Percentiles rank a stretch among this genome's conserved stretches.
phyloP scores from a whole-genome alignment of 2,113 vertebrate genomes.

The Atrichornis clamosus region DNA sequence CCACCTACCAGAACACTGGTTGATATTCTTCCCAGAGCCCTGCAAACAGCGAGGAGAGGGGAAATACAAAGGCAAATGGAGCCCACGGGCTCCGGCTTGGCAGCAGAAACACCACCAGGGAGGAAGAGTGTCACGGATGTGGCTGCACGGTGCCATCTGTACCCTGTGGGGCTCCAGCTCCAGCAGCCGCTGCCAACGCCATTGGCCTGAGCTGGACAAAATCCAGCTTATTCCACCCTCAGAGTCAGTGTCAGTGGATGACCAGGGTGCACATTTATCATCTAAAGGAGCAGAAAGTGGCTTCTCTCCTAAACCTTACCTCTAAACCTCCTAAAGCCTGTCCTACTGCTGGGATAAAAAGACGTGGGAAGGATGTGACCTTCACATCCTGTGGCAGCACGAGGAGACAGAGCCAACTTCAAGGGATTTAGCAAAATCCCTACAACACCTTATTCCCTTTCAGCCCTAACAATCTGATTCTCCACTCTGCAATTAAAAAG shows the following conservation, averaged over 20 bases:
- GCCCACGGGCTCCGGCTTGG: neutral
- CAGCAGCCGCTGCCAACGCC: neutral
- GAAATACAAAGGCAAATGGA: neutral
- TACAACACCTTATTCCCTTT: neutral
- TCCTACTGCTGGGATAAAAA: neutral
- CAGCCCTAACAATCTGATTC: neutral
- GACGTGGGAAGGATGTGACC: neutral
- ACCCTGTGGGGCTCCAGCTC: neutral
- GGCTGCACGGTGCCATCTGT: neutral
- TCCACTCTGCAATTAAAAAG: neutral
- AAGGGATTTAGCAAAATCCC: neutral
- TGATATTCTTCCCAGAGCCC: neutral
- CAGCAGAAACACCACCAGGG: accelerated
- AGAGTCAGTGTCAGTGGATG: neutral
- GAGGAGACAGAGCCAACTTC: neutral
- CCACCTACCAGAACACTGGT: accelerated
- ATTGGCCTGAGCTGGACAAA: neutral
- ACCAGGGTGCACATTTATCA: neutral
- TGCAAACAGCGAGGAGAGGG: neutral
- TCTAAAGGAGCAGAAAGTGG: neutral
- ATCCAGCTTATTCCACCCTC: neutral
- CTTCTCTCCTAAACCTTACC: neutral
- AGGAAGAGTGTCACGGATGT: neutral
- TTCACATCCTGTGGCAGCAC: accelerated
- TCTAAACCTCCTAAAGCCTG: neutral